Base-by-base conservation (phyloP, 2,113 vertebrate genomes). In the Bos indicus region DNA sequence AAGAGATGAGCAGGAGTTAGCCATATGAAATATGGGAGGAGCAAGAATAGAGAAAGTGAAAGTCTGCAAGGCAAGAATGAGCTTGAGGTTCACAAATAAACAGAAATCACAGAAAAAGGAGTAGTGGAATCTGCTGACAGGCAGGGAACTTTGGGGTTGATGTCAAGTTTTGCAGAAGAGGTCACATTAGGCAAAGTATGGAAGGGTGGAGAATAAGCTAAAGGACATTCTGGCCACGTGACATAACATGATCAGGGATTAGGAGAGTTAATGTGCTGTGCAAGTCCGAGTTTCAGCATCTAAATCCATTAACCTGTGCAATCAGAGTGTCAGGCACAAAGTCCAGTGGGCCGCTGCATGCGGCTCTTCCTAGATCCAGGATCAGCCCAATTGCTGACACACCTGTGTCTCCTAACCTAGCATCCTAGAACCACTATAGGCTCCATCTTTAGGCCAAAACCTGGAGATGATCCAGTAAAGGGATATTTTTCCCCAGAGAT, bases 121-220 rank as follows among this genome's bases (percentile, higher is more conserved):
- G 5, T 4, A 1, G 10, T 64, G 11, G 19, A 21, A 5, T 52
- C 91, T 95, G 17, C 10, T 43, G 0, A 1, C 2, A 1, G 33
- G 54, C 19, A 23, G 8, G 5, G 19, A 25, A 12, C 7, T 36
- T 74, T 8, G 28, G 51, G 59, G 52, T 26, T 36, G 28, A 94
- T 74, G 43, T 28, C 52, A 83, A 23, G 36, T 2, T 59, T 48
- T 60, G 60, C 13, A 74, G 52, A 64, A 74, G 30, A 16, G 3
- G 5, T 90, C 25, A 11, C 40, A 13, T 17, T 11, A 28, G 81
- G 26, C 15, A 56, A 83, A 81, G 84, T 80, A 28, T 23, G 43
- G 19, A 88, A 84, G 5, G 13, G 51, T 51, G 2, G 15, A 85
- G 19, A 85, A 26, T n/a, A 25, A 60, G 23, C 3, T 64, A 36